Conservation (phyloP, 53 echinoderm and acorn worm genomes). For the Stichopus horrens region DNA sequence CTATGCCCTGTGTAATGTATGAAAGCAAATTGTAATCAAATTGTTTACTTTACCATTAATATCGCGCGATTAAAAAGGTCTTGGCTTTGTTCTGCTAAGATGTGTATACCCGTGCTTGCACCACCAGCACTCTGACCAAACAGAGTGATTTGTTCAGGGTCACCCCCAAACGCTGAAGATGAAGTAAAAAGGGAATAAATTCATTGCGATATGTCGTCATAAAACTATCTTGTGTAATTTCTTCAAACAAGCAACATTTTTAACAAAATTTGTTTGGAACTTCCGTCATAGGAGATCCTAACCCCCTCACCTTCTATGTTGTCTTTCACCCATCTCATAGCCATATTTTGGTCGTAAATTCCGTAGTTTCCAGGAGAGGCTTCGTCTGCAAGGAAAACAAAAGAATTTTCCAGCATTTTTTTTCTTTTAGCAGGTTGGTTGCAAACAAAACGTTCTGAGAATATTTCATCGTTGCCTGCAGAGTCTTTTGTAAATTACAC, state of each 20-base stretch:
- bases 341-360: slow-evolving; percentile 58
- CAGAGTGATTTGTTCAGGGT: slow-evolving; percentile 54
- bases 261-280: too few relatives aligned
- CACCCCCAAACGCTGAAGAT: slow-evolving; percentile 61
- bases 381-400: slow-evolving; percentile 10
- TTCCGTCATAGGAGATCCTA: too few relatives aligned
- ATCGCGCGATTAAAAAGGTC: slow-evolving; percentile 57
- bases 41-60: slow-evolving; percentile 49
- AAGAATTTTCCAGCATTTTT: too few relatives aligned
- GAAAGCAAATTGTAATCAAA: background rate
- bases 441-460: too few relatives aligned
- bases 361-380: slow-evolving; percentile 60
- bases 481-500: too few relatives aligned
- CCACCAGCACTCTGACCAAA: slow-evolving; percentile 71
- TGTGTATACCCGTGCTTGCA: slow-evolving; percentile 54
- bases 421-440: too few relatives aligned
- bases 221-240: too few relatives aligned
- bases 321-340: slow-evolving; percentile 49
- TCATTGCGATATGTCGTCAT: too few relatives aligned
- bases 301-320: slow-evolving; percentile 48
- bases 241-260: too few relatives aligned
- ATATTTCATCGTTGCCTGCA: too few relatives aligned
- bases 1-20: too few relatives aligned
- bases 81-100: slow-evolving; percentile 59
- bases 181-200: background rate